Base-by-base conservation (phyloP, 2,888 invertebrate species). In the Heliothis peltigera region DNA sequence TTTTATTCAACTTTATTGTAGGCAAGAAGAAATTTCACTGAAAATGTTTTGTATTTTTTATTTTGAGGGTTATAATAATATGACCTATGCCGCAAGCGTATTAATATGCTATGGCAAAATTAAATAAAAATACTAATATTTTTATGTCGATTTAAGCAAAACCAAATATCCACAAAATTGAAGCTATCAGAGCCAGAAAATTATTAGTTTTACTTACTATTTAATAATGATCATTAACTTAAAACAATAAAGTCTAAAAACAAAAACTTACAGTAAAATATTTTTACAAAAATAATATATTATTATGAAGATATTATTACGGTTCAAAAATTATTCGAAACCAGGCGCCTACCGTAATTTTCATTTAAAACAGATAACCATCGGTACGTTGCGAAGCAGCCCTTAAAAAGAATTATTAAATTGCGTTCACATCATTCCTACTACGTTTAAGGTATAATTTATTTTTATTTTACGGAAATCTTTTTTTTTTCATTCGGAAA, bases 401-500 rank as follows among this genome's bases (percentile, higher is more conserved):
- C 52, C 65, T 77, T 73, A 57, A 59, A 72, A 68, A 74, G 72
- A 81, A 79, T 74, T 19, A 74, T 75, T 69, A 77, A 79, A 81
- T 72, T 76, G 70, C 68, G 74, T 77, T 75, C 60, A 78, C 62
- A 57, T 67, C 57, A 55, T 65, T 71, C 54, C 68, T 53, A 63
- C 53, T 59, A 67, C 64, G 65, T 64, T 64, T 47, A 53, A 21
- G 19, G 54, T 59, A 64, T 74, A 70, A 70, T 74, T 74, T 70
- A 46, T 61, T 73, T 68, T 73, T 66, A 68, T 64, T 69, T 61
- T 58, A 21, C 60, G 32, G 32, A 54, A 52, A 51, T 48, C 21
- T 64, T 69, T 59, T 56, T 60, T 64, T 55, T 57, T 55, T 42
- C 22, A 49, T 49, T 49, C 8, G 22, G 46, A 70, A 65, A 70